Evolutionary conservation across 2,888 invertebrate genomes (phyloP).

Genomic region (Venusia cambrica): DNA sequence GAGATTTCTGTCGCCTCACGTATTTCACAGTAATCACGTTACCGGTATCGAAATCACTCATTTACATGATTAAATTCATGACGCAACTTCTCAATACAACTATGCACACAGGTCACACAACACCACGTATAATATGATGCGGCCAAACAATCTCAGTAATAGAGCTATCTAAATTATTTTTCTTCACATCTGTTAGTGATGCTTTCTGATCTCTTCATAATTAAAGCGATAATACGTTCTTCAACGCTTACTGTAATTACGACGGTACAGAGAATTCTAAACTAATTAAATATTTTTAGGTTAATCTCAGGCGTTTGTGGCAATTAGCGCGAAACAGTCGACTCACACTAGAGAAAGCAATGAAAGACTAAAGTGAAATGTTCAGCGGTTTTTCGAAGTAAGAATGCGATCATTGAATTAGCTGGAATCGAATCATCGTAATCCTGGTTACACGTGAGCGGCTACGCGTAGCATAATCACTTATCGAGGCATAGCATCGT

Average conservation of each 20-base stretch:
- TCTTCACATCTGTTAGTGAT: slow-evolving; percentile 34
- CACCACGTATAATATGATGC: no score
- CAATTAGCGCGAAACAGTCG: slow-evolving; percentile 56
- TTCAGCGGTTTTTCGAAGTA: slow-evolving; percentile 32
- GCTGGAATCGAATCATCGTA: slow-evolving; percentile 17
- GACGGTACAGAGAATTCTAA: slow-evolving; percentile 39
- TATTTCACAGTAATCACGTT: slow-evolving; percentile 6
- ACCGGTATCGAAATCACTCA: slow-evolving; percentile 1
- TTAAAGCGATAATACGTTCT: slow-evolving; percentile 42
- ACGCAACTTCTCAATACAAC: slow-evolving; percentile 4
- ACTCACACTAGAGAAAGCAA: slow-evolving; percentile 60
- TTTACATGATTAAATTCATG: neutral
- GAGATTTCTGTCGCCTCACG: slow-evolving; percentile 1
- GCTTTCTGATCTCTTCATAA: slow-evolving; percentile 51
- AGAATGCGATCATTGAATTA: slow-evolving; percentile 29
- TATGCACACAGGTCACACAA: no score
- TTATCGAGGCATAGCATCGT: slow-evolving; percentile 58
- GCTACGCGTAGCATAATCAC: slow-evolving; percentile 33
- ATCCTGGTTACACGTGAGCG: slow-evolving; percentile 35
- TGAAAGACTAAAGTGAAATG: slow-evolving; percentile 41
- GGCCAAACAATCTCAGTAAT: slow-evolving; percentile 25
- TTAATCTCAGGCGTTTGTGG: slow-evolving; percentile 51
- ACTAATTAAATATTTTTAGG: slow-evolving; percentile 56
- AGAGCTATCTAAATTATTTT: slow-evolving; percentile 33
- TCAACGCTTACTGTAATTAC: slow-evolving; percentile 40